Conservation (phyloP, 2,797 vertebrate species). For the Poliocrania exsul region DNA sequence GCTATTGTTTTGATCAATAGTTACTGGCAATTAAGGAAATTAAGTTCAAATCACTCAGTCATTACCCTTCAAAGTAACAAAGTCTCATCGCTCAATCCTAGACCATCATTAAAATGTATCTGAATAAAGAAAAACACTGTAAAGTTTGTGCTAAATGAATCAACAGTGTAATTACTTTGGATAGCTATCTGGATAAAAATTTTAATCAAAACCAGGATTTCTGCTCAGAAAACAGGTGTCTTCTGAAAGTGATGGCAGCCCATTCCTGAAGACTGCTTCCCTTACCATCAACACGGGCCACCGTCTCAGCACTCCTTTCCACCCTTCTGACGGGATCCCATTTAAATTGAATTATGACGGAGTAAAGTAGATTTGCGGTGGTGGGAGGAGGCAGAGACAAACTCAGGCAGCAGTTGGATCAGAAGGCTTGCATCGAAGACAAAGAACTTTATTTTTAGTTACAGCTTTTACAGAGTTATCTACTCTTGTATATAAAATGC, state of each 20-base stretch:
- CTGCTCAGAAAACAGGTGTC: not conserved
- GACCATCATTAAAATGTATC: not conserved
- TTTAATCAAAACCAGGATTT: not conserved
- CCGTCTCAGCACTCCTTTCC: not conserved
- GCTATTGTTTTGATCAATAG: not conserved
- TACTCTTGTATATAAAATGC: too few relatives aligned
- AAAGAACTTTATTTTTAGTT: too few relatives aligned
- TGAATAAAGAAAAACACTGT: not conserved
- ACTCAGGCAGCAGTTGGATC: too few relatives aligned
- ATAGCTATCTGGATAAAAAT: not conserved
- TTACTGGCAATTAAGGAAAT: not conserved
- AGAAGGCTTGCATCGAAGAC: too few relatives aligned
- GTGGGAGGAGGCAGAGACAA: too few relatives aligned
- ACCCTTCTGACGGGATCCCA: not conserved
- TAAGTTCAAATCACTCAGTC: not conserved
- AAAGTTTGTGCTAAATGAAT: not conserved
- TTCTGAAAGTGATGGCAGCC: not conserved
- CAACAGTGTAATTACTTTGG: not conserved
- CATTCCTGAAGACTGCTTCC: not conserved
- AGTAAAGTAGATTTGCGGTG: too few relatives aligned
- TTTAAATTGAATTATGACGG: not conserved
- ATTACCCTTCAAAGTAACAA: not conserved
- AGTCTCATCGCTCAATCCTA: not conserved
- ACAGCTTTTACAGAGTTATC: too few relatives aligned
- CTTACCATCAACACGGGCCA: not conserved